Evolutionary conservation across 1,140 invertebrate genomes (phyloP).

Genomic region (Episyrphus balteatus): DNA sequence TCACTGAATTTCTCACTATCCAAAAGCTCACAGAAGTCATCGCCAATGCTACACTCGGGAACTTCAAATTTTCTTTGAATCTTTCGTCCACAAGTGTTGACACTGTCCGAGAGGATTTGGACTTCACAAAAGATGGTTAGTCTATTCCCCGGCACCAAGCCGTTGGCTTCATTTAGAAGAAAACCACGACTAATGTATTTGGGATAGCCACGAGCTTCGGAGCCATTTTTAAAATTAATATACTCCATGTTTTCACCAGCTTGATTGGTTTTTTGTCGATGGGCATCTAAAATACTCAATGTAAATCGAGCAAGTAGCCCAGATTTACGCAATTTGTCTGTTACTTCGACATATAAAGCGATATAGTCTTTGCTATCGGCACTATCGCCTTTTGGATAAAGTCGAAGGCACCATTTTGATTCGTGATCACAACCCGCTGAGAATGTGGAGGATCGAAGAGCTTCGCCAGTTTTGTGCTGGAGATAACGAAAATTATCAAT

Average conservation of each 20-base stretch:
- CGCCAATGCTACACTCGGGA: not conserved
- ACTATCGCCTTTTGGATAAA: no score
- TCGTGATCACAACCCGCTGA: no score
- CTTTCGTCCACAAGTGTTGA: constrained; percentile 44
- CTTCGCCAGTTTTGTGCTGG: no score
- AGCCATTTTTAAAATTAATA: constrained; percentile 43
- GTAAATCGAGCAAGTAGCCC: not conserved
- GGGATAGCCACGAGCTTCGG: constrained; percentile 62
- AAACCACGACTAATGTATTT: constrained; percentile 62
- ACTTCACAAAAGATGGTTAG: constrained; percentile 60
- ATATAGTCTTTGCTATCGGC: no score
- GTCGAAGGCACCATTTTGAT: no score
- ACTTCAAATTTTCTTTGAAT: not conserved
- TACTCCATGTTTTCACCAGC: no score
- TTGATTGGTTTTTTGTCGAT: no score
- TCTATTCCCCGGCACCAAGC: constrained; percentile 52
- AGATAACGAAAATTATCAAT: not conserved
- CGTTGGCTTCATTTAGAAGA: constrained; percentile 56
- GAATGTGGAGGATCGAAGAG: no score
- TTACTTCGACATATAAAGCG: no score
- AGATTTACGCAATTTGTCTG: no score
- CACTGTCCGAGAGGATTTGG: constrained; percentile 50
- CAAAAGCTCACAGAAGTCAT: not conserved
- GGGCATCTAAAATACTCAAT: not conserved
- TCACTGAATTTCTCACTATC: constrained; percentile 2